A percentile compares a stretch with the other conserved stretches of the same genome.
These are phyloP conservation scores for Torymus tubicola DNA, from an alignment of 2,888 invertebrate species.

Conservation along the genomic window DNA sequence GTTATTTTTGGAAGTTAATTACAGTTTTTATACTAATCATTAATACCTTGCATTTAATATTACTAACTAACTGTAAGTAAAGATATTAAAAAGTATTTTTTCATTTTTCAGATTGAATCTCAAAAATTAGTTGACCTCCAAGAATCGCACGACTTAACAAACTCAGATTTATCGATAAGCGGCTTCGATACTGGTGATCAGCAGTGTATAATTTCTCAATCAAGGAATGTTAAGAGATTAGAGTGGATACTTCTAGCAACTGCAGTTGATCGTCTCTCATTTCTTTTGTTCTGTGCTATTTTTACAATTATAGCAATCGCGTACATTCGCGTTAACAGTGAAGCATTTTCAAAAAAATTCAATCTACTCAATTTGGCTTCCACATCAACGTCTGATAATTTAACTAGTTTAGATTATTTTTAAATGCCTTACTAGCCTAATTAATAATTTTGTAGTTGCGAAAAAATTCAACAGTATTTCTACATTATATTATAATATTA, in stretches of 20 bases:
- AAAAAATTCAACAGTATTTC: too few species aligned
- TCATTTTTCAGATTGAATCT: conserved; percentile 33
- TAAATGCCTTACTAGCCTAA: not conserved
- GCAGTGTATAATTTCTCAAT: conserved; percentile 45
- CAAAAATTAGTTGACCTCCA: conserved; percentile 38
- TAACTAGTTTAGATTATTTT: conserved; percentile 13
- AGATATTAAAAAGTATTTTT: too few species aligned
- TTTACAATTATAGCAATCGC: conserved; percentile 39
- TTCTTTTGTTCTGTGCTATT: conserved; percentile 42
- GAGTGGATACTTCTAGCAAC: conserved; percentile 55
- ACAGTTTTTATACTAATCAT: too few species aligned
- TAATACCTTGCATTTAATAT: too few species aligned
- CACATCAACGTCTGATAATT: conserved; percentile 3
- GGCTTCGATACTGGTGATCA: conserved; percentile 39
- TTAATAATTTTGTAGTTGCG: too few species aligned
- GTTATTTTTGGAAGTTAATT: too few species aligned
- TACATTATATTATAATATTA: too few species aligned
- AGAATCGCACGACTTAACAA: conserved; percentile 30
- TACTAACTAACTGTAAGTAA: too few species aligned
- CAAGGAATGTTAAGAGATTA: conserved; percentile 24
- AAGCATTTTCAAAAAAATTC: conserved; percentile 28
- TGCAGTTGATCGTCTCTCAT: conserved; percentile 49
- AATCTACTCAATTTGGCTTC: conserved; percentile 8
- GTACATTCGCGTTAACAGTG: conserved; percentile 34
- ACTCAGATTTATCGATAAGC: conserved; percentile 37